These are phyloP conservation scores for Craniophora ligustri DNA, from an alignment of 2,888 invertebrate species.

Conservation along the genomic window DNA sequence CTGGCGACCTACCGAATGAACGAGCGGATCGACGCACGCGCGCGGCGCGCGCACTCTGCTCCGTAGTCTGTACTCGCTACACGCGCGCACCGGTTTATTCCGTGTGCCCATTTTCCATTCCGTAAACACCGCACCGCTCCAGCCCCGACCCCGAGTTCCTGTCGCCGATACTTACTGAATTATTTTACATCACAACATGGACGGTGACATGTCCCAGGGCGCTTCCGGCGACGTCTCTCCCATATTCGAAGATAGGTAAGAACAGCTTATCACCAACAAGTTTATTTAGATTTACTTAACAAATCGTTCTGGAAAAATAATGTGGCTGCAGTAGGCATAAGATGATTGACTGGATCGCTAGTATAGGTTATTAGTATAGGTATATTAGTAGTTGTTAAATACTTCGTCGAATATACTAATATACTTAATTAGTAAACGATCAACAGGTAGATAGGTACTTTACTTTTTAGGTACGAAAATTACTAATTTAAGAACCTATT, in stretches of 20 bases:
- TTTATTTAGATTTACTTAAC: not conserved
- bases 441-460: too few species aligned
- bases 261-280: conserved; percentile 15
- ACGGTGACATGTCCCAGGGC: conserved; percentile 77
- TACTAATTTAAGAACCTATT: too few species aligned
- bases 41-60: conserved; percentile 62
- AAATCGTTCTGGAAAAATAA: not conserved
- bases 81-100: conserved; percentile 70
- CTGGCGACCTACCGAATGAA: conserved; percentile 43
- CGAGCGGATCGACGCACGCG: conserved; percentile 45
- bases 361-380: too few species aligned
- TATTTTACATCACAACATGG: conserved; percentile 64
- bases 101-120: conserved; percentile 65
- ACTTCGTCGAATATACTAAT: too few species aligned
- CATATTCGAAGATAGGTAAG: conserved; percentile 81
- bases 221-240: conserved; percentile 78
- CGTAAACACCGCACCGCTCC: conserved; percentile 60
- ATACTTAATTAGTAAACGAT: too few species aligned
- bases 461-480: too few species aligned
- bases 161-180: conserved; percentile 39
- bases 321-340: too few species aligned
- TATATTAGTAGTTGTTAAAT: too few species aligned
- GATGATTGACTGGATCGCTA: too few species aligned
- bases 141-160: conserved; percentile 55
- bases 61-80: conserved; percentile 62